These are phyloP conservation scores for Eristalis arbustorum DNA, from an alignment of 2,888 invertebrate species.

Conservation along the genomic window DNA sequence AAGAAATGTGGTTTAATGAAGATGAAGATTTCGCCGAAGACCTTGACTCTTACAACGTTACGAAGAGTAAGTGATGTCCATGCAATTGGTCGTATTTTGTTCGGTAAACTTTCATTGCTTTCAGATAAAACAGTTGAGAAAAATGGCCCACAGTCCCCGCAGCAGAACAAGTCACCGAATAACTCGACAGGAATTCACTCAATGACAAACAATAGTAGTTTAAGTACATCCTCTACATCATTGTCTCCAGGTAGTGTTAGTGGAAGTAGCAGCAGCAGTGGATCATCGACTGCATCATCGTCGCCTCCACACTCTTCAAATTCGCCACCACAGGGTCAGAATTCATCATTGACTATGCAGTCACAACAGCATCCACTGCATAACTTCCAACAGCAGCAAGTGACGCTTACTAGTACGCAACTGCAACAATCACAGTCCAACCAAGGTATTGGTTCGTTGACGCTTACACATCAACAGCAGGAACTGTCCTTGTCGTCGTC, in stretches of 20 bases:
- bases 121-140: constrained; percentile 74
- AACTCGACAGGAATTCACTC: constrained; percentile 72
- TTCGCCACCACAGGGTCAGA: constrained; percentile 65
- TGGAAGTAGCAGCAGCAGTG: constrained; percentile 74
- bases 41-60: constrained; percentile 79
- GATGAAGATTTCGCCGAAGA: constrained; percentile 96
- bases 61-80: constrained; percentile 77
- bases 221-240: constrained; percentile 76
- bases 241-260: constrained; percentile 74
- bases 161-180: constrained; percentile 77
- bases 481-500: constrained; percentile 77
- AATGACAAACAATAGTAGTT: constrained; percentile 75
- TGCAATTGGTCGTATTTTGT: neutral
- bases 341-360: constrained; percentile 76
- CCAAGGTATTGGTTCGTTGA: constrained; percentile 72
- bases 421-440: constrained; percentile 70
- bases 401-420: constrained; percentile 76
- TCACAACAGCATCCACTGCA: constrained; percentile 77
- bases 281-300: constrained; percentile 70
- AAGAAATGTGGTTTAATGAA: constrained; percentile 99
- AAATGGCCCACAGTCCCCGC: constrained; percentile 78
- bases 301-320: constrained; percentile 69
- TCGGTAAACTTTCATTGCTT: constrained; percentile 36
- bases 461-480: constrained; percentile 70
- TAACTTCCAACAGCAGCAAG: constrained; percentile 78